Base-by-base conservation (phyloP, 2,797 vertebrate genomes). In the Gallinago solitaria region DNA sequence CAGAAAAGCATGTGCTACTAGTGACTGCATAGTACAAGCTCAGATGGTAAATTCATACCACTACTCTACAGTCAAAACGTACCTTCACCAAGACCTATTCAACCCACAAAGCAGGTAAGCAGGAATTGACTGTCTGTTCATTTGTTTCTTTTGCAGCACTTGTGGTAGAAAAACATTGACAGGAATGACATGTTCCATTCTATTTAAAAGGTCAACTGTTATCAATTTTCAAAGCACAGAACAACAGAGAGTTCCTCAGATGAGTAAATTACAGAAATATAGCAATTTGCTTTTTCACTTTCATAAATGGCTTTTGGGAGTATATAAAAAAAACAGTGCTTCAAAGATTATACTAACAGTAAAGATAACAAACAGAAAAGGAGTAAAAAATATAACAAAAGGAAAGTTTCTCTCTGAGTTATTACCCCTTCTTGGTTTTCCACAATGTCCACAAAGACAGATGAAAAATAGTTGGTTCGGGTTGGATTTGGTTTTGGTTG, bases 151-250 rank as follows among this genome's bases (percentile, higher is more conserved):
- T 81, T 83, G 37, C 47, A 90, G 32, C 15, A 70, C 11, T 89
- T 56, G 11, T 50, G 24, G 41, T 30, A 63, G 19, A 41, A 84
- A 89, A 87, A 68, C 53, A n/a, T 14, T 68, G 19, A 57, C 56
- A 92, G 39, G 50, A 93, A 93, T 33, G 48, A 41, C 28, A 59
- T 30, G 41, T 69, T 69, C 61, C 60, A 59, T 87, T 95, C 90
- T 80, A 77, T 50, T 87, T 77, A 63, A 91, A 88, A 95, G 87
- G 83, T 92, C 83, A 93, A 53, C 51, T 80, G 19, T 63, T 94
- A 94, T 15, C 77, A 88, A 51, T 90, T 94, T 95, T 76, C 65
- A 80, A 43, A 87, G 9, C 37, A 75, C 16, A 54, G 50, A 85
- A 84, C 39, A 82, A 51, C 24, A 85, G 80, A 91, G 64, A 88